These are phyloP conservation scores for Dasyprocta punctata DNA, from an alignment of 2,113 vertebrate species.

Conservation along the genomic window DNA sequence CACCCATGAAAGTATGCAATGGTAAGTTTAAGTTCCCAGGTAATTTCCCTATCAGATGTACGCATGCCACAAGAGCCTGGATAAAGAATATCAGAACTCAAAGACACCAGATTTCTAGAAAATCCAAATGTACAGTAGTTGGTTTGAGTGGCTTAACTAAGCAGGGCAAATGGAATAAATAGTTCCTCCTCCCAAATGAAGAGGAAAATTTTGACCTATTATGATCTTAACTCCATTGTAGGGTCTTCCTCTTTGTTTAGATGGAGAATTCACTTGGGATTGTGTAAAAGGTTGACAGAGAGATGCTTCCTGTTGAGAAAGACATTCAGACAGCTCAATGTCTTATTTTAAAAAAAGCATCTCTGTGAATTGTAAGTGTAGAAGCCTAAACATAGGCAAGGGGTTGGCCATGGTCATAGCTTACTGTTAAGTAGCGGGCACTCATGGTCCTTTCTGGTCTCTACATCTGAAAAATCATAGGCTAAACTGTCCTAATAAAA, in stretches of 20 bases:
- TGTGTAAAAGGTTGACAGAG: background rate
- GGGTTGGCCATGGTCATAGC: background rate
- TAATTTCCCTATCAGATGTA: background rate
- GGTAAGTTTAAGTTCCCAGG: background rate
- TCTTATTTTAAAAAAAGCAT: background rate
- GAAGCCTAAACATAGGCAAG: background rate
- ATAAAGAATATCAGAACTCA: background rate
- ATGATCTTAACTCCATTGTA: background rate
- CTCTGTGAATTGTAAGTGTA: background rate
- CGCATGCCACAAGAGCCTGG: background rate
- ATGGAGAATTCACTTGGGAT: background rate
- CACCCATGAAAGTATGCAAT: background rate
- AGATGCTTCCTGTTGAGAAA: background rate
- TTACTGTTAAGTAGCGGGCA: background rate
- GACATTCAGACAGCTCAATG: background rate
- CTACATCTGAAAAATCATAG: conserved; percentile 13
- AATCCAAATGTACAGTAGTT: background rate
- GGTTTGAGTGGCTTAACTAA: background rate
- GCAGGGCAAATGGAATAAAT: background rate
- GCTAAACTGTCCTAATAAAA: background rate
- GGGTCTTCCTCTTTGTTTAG: background rate
- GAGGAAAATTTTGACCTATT: background rate
- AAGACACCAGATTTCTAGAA: background rate
- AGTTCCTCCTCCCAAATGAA: background rate
- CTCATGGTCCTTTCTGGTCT: background rate